A percentile compares a stretch with the other conserved stretches of the same genome.
Evolutionary conservation across 2,888 invertebrate genomes (phyloP).

Genomic region (Idaea biselata): DNA sequence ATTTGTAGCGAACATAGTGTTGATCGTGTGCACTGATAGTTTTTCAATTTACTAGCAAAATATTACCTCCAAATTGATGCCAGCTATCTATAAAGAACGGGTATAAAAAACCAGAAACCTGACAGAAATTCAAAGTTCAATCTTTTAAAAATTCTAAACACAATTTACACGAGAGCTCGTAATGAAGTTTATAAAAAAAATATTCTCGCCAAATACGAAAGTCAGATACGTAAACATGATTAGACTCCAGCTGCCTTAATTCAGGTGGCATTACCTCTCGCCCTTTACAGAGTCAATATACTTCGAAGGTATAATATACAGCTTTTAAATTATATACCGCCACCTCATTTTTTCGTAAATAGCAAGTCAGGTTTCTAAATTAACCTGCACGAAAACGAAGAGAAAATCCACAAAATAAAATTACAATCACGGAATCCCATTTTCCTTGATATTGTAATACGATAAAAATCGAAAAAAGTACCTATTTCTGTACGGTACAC

Average conservation of each 20-base stretch:
- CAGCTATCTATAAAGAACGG: no score
- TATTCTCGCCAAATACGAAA: not conserved
- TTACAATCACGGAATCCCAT: conserved; percentile 10
- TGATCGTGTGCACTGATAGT: no score
- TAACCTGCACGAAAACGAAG: conserved; percentile 13
- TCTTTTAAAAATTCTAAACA: not conserved
- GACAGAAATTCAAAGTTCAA: no score
- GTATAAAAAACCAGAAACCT: no score
- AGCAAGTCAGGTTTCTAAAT: not conserved
- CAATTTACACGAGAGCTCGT: not conserved
- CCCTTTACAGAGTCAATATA: not conserved
- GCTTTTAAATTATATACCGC: not conserved
- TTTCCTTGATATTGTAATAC: conserved; percentile 10
- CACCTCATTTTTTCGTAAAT: not conserved
- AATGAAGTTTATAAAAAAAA: not conserved
- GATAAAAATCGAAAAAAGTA: conserved; percentile 17
- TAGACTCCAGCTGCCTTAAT: not conserved
- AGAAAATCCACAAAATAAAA: conserved; percentile 16
- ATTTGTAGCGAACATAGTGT: no score
- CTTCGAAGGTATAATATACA: not conserved
- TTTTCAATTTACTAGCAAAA: no score
- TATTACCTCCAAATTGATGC: no score
- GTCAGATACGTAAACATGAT: not conserved
- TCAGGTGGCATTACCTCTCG: not conserved
- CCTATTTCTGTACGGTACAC: not conserved